These are phyloP conservation scores for Pseudomyrmex sp. DNA, from an alignment of 1,140 invertebrate genomes.

Conservation along the genomic window DNA sequence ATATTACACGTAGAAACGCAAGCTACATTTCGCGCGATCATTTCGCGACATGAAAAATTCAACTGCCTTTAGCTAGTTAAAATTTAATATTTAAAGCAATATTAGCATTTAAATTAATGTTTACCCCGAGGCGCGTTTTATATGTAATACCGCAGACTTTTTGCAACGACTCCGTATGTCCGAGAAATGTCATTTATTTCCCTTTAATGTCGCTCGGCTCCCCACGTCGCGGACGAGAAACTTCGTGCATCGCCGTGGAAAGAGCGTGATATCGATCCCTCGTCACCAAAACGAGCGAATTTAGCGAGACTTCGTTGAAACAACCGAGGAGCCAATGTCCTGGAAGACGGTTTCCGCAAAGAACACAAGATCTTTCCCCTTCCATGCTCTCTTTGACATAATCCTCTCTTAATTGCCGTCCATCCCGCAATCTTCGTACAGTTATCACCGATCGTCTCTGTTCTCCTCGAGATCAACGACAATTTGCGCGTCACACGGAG, in stretches of 20 bases:
- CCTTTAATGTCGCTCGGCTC: neutral
- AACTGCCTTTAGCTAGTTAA: neutral
- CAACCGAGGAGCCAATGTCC: slow-evolving; percentile 11
- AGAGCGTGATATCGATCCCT: slow-evolving; percentile 23
- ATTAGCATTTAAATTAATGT: slow-evolving; percentile 5
- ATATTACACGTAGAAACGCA: neutral
- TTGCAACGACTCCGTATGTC: neutral
- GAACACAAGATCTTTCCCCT: neutral
- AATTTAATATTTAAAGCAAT: too few species aligned
- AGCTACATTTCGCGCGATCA: neutral
- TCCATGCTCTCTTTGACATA: neutral
- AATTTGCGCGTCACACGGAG: neutral
- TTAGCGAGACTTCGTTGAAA: slow-evolving; percentile 8
- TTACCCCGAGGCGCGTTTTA: neutral
- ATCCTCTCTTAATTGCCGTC: slow-evolving; percentile 26
- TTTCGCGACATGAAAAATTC: neutral
- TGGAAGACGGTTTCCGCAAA: neutral
- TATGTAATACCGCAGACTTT: neutral
- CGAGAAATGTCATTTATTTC: slow-evolving; percentile 27
- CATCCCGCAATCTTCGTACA: neutral
- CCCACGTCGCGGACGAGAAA: neutral
- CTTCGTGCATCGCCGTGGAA: slow-evolving; percentile 39
- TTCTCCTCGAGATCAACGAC: slow-evolving; percentile 10
- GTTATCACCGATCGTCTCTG: neutral
- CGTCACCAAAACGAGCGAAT: slow-evolving; percentile 24